phyloP scores from a whole-genome alignment of 92 coral and sea anemone species.

The Palythoa grandiflora region DNA sequence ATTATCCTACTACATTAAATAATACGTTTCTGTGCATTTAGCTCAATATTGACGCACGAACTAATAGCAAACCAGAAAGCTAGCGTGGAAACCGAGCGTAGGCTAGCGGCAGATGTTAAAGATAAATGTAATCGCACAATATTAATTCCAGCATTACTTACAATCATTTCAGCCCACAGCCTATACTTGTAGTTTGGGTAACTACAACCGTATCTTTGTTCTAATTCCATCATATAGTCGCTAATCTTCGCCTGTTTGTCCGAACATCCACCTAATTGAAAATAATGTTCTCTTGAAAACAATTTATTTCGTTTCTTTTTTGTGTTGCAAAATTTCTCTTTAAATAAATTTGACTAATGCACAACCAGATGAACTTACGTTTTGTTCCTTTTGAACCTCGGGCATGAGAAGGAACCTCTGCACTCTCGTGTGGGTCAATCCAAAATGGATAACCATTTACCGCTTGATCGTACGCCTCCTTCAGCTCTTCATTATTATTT shows the following conservation, averaged over 20 bases:
- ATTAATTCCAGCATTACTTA: slow-evolving; percentile 19
- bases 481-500: slow-evolving; percentile 24
- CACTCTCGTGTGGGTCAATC: slow-evolving; percentile 38
- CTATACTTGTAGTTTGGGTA: slow-evolving; percentile 55
- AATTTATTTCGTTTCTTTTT: not conserved
- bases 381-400: slow-evolving; percentile 25
- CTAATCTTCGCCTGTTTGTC: slow-evolving; percentile 13
- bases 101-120: not conserved
- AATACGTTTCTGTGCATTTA: slow-evolving; percentile 1
- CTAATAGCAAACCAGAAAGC: not conserved
- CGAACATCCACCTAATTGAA: slow-evolving; percentile 5
- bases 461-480: slow-evolving; percentile 17
- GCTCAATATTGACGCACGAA: slow-evolving; percentile 5
- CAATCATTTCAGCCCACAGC: slow-evolving; percentile 57
- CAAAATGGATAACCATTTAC: slow-evolving; percentile 23
- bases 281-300: not conserved
- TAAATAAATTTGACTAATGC: not conserved
- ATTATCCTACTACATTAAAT: slow-evolving; percentile 7
- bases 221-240: slow-evolving; percentile 14
- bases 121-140: not conserved
- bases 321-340: slow-evolving; percentile 16
- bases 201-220: slow-evolving; percentile 19
- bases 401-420: slow-evolving; percentile 19
- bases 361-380: slow-evolving; percentile 26
- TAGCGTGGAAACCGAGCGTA: not conserved